These are phyloP conservation scores for Agrotis ipsilon DNA, from an alignment of 2,888 invertebrate species.

Conservation along the genomic window DNA sequence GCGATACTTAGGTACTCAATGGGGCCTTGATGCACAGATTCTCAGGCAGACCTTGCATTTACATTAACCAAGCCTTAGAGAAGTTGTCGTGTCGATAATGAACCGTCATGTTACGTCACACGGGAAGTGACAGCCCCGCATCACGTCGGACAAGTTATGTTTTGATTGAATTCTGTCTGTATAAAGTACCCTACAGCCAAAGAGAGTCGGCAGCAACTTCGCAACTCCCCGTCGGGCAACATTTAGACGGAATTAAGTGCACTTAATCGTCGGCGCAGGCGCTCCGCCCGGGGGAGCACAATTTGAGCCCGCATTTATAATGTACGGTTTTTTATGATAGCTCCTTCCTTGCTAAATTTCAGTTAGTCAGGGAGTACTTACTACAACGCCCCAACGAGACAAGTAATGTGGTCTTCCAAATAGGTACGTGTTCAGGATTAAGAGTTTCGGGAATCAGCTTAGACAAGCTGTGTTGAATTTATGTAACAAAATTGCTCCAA, in stretches of 20 bases:
- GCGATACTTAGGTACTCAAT: background rate
- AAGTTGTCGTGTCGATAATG: conserved; percentile 37
- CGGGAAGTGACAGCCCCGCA: conserved; percentile 45
- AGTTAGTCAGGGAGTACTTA: conserved; percentile 68
- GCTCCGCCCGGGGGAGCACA: conserved; percentile 80
- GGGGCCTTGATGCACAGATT: conserved; percentile 15
- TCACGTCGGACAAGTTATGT: conserved; percentile 49
- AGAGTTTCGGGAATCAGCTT: background rate
- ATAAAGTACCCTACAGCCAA: conserved; percentile 53
- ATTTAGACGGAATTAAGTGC: conserved; percentile 88
- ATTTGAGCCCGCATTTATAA: conserved; percentile 81
- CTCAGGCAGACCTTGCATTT: conserved; percentile 26
- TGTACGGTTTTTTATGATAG: conserved; percentile 76
- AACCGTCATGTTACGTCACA: conserved; percentile 28
- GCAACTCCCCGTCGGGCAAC: conserved; percentile 81
- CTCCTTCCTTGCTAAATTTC: conserved; percentile 73
- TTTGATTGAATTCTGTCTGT: conserved; percentile 59
- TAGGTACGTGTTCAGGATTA: conserved; percentile 14
- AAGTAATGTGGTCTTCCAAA: conserved; percentile 37
- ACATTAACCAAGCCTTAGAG: conserved; percentile 21
- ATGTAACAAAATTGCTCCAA: background rate
- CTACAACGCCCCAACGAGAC: conserved; percentile 54
- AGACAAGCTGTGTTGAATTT: background rate
- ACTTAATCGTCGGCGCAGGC: conserved; percentile 86
- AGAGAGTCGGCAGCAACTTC: conserved; percentile 70